Conservation (phyloP, 2,797 vertebrate genomes). For the Sciurus carolinensis region DNA sequence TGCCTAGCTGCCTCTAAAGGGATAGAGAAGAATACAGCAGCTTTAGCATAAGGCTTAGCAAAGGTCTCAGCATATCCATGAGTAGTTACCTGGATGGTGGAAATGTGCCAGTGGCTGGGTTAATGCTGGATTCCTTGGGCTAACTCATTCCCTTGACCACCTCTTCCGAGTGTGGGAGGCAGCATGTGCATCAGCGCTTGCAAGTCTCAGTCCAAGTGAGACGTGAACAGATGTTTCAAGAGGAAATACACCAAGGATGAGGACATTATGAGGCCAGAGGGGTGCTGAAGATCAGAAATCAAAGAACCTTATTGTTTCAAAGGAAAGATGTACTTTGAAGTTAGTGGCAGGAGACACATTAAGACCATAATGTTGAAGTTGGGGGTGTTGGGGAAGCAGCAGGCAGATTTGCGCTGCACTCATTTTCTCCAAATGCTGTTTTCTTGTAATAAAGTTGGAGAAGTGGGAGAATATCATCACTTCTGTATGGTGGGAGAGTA, state of each 20-base stretch:
- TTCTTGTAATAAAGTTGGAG: conserved; percentile 20
- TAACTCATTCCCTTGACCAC: not conserved
- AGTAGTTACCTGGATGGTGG: not conserved
- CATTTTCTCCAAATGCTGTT: conserved; percentile 25
- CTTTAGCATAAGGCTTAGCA: not conserved
- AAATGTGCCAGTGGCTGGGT: not conserved
- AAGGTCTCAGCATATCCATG: not conserved
- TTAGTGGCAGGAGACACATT: conserved; percentile 53
- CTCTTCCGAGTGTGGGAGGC: not conserved
- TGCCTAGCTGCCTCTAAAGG: not conserved
- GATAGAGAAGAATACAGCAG: not conserved
- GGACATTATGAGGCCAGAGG: not conserved
- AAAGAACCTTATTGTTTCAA: conserved; percentile 25
- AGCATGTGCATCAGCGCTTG: not conserved
- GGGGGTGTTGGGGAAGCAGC: not conserved
- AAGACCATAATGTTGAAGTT: not conserved
- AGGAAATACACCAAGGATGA: conserved; percentile 39
- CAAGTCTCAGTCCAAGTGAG: conserved; percentile 12
- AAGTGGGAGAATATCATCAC: not conserved
- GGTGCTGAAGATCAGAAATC: conserved; percentile 38
- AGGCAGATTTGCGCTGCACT: not conserved
- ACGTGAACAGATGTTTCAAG: conserved; percentile 33
- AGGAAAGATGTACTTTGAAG: not conserved
- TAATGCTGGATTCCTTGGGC: not conserved
- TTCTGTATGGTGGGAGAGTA: not conserved